Evolutionary conservation across 2,888 invertebrate genomes (phyloP), one percentile per base, ranked within the genome.

Genomic region (Synergus laeviventris): DNA sequence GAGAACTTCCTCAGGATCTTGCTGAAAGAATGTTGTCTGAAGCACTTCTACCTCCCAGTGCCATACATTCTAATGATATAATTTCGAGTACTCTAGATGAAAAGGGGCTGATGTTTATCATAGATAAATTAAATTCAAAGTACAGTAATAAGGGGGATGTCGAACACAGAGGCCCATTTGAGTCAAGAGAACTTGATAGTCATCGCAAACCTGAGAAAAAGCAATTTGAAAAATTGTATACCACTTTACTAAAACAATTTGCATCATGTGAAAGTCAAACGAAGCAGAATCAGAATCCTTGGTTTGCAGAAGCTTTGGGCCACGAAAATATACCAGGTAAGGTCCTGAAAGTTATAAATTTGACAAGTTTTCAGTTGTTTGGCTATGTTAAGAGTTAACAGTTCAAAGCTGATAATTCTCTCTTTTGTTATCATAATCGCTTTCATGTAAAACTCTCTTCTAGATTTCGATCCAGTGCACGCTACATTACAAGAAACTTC

Each of bases 61-160:
- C 85, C 4, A 76, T 87, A 21, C 82, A 88, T 64, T 74, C 84
- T 1, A 81, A 81, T 56, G 88, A 89, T 62, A 89, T 90, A 39
- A 84, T 90, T 64, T 87, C 88, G 16, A 90, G 90, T 73, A 90
- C 88, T 31, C 78, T 90, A 31, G 87, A 89, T 75, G 79, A 84
- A 75, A 80, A 87, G 39, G 85, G 80, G 74, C 77, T 90, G 49
- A 85, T 79, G 31, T 88, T 81, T 66, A 90, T 90, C 73, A 86
- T 87, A 14, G 88, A 89, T 64, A 86, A 89, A 80, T 85, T 90
- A 7, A 83, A 84, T 12, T 83, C 86, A 36, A 89, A 90, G 66
- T 90, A 90, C 75, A 83, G 84, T 42, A 80, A 79, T 18, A 82
- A 83, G 42, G 83, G 84, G 8, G 86, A 85, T 38, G 18, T 38